phyloP scores from a whole-genome alignment of 2,113 vertebrate species.

The Podilymbus podiceps region DNA sequence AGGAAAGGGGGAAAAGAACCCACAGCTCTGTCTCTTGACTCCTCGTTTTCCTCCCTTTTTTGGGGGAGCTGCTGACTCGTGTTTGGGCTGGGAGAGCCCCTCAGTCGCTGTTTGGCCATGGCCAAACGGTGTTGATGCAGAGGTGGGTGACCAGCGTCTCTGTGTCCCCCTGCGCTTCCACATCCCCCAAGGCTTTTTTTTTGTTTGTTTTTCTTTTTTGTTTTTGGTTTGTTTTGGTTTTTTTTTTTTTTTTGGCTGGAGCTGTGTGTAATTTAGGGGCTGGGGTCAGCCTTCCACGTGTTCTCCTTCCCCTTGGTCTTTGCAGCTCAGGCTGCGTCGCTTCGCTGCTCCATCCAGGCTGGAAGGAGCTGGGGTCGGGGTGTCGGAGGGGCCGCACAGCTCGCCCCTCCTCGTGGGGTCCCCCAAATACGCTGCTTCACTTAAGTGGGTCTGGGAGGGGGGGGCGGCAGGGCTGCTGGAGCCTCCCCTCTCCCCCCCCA shows the following conservation, averaged over 20 bases:
- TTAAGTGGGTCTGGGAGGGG: fast-evolving
- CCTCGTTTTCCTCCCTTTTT: background rate
- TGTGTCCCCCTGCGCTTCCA: background rate
- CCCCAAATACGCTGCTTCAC: background rate
- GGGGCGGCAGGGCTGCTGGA: background rate
- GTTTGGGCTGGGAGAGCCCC: background rate
- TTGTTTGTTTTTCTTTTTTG: background rate
- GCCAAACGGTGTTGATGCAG: fast-evolving
- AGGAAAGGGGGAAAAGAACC: background rate
- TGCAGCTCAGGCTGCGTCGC: fast-evolving
- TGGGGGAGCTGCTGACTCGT: background rate
- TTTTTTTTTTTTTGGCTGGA: background rate
- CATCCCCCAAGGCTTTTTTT: background rate
- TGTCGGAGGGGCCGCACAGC: background rate
- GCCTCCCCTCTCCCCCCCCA: too few species aligned
- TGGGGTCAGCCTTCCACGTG: fast-evolving
- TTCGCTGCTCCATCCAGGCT: background rate
- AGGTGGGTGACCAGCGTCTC: background rate
- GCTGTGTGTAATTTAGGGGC: too few species aligned
- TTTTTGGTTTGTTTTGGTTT: background rate
- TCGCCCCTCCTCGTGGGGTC: fast-evolving
- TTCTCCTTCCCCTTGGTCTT: background rate
- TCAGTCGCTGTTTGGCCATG: fast-evolving
- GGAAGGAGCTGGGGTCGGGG: background rate
- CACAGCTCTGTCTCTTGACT: background rate